Evolutionary conservation across 2,797 vertebrate genomes (phyloP), one percentile per base, ranked within the genome.

Genomic region (Triplophysa yarkandensis): DNA sequence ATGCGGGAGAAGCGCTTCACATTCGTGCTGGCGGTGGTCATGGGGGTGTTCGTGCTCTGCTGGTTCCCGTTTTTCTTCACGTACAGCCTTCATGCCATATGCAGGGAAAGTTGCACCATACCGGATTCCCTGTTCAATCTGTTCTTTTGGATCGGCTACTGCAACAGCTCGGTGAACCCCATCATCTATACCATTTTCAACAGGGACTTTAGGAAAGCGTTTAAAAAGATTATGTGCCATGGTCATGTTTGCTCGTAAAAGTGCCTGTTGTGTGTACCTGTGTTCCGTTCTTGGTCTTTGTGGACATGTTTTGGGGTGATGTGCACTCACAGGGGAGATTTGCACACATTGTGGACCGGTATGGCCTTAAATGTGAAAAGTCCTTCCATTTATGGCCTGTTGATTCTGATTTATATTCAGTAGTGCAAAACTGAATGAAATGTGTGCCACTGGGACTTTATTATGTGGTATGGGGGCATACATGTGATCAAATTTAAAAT

Each of bases 51-150:
- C 43, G 92, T 93, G 63, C 91, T 93, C 7, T 93, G 93, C 74
- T 94, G 93, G 93, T 93, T 94, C 69, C 93, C 93, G 0, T 94
- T 94, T 80, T 94, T 94, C 88, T 94, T 94, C 61, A 93, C 93
- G 0, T 94, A 94, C 88, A 93, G 89, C 77, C 87, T 94, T 66
- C 91, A 89, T 44, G 92, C 92, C 0, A 80, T 94, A 77, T 93
- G 93, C 86, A 84, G 92, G 71, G 86, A 92, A 60, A 88, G 86
- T 76, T 94, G 93, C 83, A 84, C 89, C 64, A 90, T 93, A 68
- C 93, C 93, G 1, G 81, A 80, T 30, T 82, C 90, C 14, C 91
- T 94, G 43, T 94, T 94, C 71, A 90, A 93, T 71, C 84, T 93
- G 21, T 94, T 94, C 77, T 94, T 94, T 77, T 94, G 93, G 93